Evolutionary conservation across 2,888 invertebrate species (phyloP).

Genomic region (Theretra japonica): DNA sequence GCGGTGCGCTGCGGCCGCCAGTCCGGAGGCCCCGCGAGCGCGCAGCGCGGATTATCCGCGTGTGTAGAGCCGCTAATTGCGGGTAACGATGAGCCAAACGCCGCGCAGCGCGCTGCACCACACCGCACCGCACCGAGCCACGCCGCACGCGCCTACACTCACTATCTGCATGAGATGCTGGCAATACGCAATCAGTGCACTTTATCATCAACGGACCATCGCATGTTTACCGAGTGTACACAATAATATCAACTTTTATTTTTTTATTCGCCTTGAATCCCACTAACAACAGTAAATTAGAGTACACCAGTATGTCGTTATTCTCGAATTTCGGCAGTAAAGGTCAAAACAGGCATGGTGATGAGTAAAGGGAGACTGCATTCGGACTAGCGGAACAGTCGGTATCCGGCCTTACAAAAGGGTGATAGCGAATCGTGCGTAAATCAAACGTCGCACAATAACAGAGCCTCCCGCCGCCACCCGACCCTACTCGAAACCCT

Average conservation of each 20-base stretch:
- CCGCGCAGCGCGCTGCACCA: conserved; percentile 44
- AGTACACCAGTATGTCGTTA: no score
- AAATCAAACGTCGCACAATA: conserved; percentile 84
- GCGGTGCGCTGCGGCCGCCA: conserved; percentile 40
- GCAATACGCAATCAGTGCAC: background rate
- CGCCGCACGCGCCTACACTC: conserved; percentile 10
- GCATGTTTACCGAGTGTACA: background rate
- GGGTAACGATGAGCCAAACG: conserved; percentile 69
- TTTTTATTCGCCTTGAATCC: no score
- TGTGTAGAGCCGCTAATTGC: conserved; percentile 81
- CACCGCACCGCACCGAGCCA: conserved; percentile 30
- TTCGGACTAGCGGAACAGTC: conserved; percentile 74
- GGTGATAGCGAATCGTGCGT: conserved; percentile 83
- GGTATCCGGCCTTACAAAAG: conserved; percentile 82
- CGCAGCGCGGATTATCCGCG: conserved; percentile 76
- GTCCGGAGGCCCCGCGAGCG: conserved; percentile 47
- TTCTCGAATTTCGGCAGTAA: background rate
- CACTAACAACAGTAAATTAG: no score
- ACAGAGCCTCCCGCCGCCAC: conserved; percentile 74
- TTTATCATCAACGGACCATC: background rate
- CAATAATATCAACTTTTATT: background rate
- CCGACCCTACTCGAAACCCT: conserved; percentile 62
- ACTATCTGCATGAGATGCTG: background rate
- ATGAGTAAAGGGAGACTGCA: conserved; percentile 53
- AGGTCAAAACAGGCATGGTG: conserved; percentile 19